Percentiles rank a stretch among this genome's conserved stretches.
These are phyloP conservation scores for Cancer borealis DNA, from an alignment of 2,888 invertebrate species.

Conservation along the genomic window DNA sequence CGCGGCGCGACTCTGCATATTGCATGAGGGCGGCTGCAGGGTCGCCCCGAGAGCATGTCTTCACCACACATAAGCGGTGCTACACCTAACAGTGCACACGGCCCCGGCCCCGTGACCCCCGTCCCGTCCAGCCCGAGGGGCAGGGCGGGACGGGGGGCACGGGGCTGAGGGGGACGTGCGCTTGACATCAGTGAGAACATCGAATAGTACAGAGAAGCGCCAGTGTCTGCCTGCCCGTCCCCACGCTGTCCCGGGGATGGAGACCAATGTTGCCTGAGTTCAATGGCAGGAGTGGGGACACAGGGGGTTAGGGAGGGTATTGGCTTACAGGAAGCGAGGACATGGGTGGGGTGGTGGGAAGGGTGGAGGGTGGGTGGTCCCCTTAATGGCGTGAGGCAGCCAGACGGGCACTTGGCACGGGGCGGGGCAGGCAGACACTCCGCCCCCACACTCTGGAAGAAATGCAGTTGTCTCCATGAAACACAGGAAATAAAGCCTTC, in stretches of 20 bases:
- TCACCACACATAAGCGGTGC: slow-evolving; percentile 74
- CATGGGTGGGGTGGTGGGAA: background rate
- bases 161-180: slow-evolving; percentile 41
- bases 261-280: background rate
- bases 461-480: slow-evolving; percentile 68
- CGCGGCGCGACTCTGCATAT: slow-evolving; percentile 57
- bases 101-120: slow-evolving; percentile 39
- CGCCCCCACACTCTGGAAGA: slow-evolving; percentile 56
- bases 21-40: slow-evolving; percentile 62
- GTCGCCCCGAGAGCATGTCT: slow-evolving; percentile 60
- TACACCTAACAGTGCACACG: slow-evolving; percentile 68
- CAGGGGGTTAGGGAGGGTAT: background rate
- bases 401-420: background rate
- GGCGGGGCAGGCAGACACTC: slow-evolving; percentile 39
- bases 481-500: slow-evolving; percentile 55
- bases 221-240: slow-evolving; percentile 53
- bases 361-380: background rate
- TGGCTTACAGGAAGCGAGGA: background rate
- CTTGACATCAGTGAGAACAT: slow-evolving; percentile 69
- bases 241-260: background rate
- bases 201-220: slow-evolving; percentile 55
- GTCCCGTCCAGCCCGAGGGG: background rate
- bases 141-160: slow-evolving; percentile 33
- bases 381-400: background rate
- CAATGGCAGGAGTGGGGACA: background rate